Percentiles rank a stretch among this genome's conserved stretches.
Conservation (phyloP, 2,797 vertebrate species). For the Vipera ursinii region DNA sequence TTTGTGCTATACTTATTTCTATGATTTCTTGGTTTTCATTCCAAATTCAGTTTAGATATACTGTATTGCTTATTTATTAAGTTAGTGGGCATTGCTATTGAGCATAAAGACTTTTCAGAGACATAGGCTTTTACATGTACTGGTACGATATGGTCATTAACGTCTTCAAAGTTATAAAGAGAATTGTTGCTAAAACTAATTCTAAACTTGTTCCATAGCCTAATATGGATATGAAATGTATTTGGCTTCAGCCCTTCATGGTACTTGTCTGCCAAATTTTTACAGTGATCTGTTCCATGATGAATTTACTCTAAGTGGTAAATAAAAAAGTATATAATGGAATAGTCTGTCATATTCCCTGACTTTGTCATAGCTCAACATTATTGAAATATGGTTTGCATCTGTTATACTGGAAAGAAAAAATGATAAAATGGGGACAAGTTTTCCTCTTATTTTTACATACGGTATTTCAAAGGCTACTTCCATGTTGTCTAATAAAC, state of each 20-base stretch:
- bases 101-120: conserved; percentile 16
- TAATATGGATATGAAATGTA: conserved; percentile 77
- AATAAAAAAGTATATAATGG: conserved; percentile 64
- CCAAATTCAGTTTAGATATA: conserved; percentile 32
- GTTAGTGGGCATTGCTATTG: conserved; percentile 28
- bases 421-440: not conserved
- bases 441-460: not conserved
- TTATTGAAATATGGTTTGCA: conserved; percentile 30
- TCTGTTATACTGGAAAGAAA: not conserved
- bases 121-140: conserved; percentile 29
- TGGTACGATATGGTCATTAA: conserved; percentile 20
- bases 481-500: not conserved
- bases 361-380: conserved; percentile 31
- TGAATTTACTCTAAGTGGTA: conserved; percentile 66
- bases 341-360: conserved; percentile 54
- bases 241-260: conserved; percentile 57
- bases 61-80: conserved; percentile 19
- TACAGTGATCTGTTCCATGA: conserved; percentile 59
- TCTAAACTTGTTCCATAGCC: conserved; percentile 63
- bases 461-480: not conserved
- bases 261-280: conserved; percentile 65
- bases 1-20: conserved; percentile 35
- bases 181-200: conserved; percentile 51
- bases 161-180: conserved; percentile 41
- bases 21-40: conserved; percentile 24